A percentile compares a stretch with the other conserved stretches of the same genome.
Conservation (phyloP, 1,140 invertebrate genomes). For the Panagrolaimus sp. region DNA sequence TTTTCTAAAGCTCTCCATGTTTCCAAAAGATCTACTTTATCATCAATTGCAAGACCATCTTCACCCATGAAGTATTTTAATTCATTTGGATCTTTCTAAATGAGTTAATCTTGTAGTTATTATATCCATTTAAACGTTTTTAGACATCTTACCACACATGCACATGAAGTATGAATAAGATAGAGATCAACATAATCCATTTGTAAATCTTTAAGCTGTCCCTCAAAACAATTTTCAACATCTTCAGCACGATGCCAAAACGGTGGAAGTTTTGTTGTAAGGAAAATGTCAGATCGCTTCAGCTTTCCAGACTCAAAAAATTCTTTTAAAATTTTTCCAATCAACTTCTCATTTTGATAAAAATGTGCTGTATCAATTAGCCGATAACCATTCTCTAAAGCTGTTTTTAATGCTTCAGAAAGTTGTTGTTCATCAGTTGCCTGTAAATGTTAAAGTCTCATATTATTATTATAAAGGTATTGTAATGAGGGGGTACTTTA, state of each 20-base stretch:
- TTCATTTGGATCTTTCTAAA: conserved; percentile 61
- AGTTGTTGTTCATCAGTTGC: too few relatives aligned
- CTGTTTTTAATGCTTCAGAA: neutral
- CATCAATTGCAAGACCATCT: conserved; percentile 62
- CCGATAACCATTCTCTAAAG: conserved; percentile 28
- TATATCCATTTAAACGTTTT: neutral
- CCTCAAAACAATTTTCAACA: conserved; percentile 5
- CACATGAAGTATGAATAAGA: conserved; percentile 26
- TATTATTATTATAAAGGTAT: too few relatives aligned
- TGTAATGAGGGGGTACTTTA: too few relatives aligned
- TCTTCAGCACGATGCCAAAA: conserved; percentile 11
- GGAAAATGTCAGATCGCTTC: conserved; percentile 69
- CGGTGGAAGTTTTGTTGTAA: conserved; percentile 66
- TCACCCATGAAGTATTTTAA: conserved; percentile 65
- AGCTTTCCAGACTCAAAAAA: conserved; percentile 59
- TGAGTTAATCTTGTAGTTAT: conserved; percentile 62
- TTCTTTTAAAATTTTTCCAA: conserved; percentile 65
- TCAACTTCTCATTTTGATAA: conserved; percentile 70
- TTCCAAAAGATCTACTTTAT: conserved; percentile 69
- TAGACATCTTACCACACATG: neutral
- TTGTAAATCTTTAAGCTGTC: conserved; percentile 29
- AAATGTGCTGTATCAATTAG: conserved; percentile 68
- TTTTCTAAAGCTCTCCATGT: conserved; percentile 55
- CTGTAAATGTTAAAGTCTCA: too few relatives aligned
- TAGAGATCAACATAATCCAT: conserved; percentile 37